These are phyloP conservation scores for Sigmodon hispidus DNA, from an alignment of 2,113 vertebrate genomes.

Conservation along the genomic window DNA sequence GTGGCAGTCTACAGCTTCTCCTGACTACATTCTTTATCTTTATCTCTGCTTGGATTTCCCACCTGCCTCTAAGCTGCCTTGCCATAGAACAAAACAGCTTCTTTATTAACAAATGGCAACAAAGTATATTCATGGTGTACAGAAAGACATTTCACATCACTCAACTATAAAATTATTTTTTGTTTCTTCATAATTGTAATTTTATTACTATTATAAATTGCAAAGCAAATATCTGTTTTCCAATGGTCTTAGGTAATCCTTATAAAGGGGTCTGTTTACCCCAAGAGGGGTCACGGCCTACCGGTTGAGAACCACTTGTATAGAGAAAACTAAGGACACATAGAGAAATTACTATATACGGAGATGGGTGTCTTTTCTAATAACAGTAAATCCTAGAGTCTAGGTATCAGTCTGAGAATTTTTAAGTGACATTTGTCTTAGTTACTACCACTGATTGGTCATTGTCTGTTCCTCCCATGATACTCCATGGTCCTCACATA, in stretches of 20 bases:
- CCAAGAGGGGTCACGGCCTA: neutral
- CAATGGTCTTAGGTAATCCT: neutral
- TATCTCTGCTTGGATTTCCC: too few relatives aligned
- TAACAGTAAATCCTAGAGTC: neutral
- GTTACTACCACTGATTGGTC: neutral
- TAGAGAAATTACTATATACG: neutral
- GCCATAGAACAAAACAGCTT: too few relatives aligned
- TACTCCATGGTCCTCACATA: rapidly evolving
- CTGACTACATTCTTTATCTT: too few relatives aligned
- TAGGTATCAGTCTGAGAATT: neutral
- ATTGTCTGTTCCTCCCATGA: neutral
- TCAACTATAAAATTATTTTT: neutral
- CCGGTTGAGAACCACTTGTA: neutral
- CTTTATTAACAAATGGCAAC: too few relatives aligned
- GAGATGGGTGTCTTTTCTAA: neutral
- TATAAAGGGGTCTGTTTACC: neutral
- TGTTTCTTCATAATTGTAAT: neutral
- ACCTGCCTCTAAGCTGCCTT: too few relatives aligned
- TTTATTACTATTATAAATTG: neutral
- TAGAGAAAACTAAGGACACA: neutral
- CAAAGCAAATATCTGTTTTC: neutral
- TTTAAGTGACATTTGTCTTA: neutral
- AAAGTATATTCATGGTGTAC: too few relatives aligned
- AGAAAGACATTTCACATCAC: too few relatives aligned
- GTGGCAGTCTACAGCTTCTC: too few relatives aligned